These are phyloP conservation scores for Agriopis leucophaearia DNA, from an alignment of 2,888 invertebrate genomes.

Conservation along the genomic window DNA sequence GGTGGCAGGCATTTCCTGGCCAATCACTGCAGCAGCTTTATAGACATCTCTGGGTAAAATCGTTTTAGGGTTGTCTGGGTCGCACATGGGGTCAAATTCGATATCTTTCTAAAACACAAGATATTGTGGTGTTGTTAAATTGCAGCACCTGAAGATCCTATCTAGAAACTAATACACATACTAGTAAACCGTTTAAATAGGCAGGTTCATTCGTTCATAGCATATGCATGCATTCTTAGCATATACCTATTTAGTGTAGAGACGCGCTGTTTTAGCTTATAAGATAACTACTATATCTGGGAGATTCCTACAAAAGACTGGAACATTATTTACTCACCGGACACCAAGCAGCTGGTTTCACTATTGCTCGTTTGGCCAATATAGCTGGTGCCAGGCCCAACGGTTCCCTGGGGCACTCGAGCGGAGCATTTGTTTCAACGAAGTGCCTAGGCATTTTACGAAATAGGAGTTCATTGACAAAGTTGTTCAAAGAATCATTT, in stretches of 20 bases:
- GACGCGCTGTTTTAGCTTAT: no score
- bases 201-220: not conserved
- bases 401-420: conserved; percentile 39
- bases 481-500: not conserved
- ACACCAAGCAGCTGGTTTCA: conserved; percentile 55
- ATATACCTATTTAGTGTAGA: no score
- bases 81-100: conserved; percentile 60
- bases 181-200: not conserved
- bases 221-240: no score
- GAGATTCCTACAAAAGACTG: not conserved
- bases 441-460: conserved; percentile 29
- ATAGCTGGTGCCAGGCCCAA: conserved; percentile 62
- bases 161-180: not conserved
- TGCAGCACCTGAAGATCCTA: not conserved
- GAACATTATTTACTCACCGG: conserved; percentile 47
- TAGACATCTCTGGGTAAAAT: conserved; percentile 85
- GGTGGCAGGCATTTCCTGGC: conserved; percentile 79
- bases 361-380: conserved; percentile 56
- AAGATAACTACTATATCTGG: no score
- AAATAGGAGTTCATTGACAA: not conserved
- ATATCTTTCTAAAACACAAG: conserved; percentile 54
- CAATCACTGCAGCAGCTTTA: conserved; percentile 86
- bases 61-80: conserved; percentile 64
- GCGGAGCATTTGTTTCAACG: conserved; percentile 9
- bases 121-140: not conserved